Evolutionary conservation across 1,140 invertebrate genomes (phyloP).

Genomic region (Paralvinella palmiformis): DNA sequence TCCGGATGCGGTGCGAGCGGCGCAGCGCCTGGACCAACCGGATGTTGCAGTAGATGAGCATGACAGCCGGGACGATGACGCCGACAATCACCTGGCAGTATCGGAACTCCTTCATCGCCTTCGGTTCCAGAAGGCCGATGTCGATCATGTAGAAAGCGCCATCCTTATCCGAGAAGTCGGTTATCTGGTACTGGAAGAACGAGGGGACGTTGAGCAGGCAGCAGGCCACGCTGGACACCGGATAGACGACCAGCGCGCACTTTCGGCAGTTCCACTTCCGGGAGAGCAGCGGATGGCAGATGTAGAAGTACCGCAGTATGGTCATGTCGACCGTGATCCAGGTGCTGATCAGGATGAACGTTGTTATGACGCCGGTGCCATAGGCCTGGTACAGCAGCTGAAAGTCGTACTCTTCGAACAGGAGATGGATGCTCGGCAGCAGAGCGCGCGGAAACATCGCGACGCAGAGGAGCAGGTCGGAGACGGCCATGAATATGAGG

Average conservation of each 20-base stretch:
- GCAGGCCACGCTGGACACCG: not conserved
- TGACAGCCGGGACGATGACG: not conserved
- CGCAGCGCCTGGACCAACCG: constrained; percentile 21
- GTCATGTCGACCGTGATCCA: not conserved
- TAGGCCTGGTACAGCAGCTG: not conserved
- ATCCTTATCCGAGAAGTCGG: no score
- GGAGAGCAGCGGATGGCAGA: not conserved
- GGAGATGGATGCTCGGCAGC: not conserved
- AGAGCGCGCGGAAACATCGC: not conserved
- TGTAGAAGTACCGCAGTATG: not conserved
- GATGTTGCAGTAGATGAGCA: constrained; percentile 9
- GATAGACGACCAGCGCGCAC: not conserved
- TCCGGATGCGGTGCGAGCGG: constrained; percentile 24
- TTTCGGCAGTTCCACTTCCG: not conserved
- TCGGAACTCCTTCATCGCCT: not conserved
- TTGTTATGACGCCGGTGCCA: not conserved
- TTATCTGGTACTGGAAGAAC: not conserved
- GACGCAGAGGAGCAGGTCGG: not conserved
- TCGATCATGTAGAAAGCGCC: not conserved
- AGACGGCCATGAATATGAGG: not conserved
- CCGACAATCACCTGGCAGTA: not conserved
- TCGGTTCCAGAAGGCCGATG: constrained; percentile 5
- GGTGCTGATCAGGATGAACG: not conserved
- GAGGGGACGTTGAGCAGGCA: not conserved
- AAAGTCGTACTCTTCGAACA: not conserved